phyloP scores from a whole-genome alignment of 2,797 vertebrate genomes.

The Rhabdomys pumilio region DNA sequence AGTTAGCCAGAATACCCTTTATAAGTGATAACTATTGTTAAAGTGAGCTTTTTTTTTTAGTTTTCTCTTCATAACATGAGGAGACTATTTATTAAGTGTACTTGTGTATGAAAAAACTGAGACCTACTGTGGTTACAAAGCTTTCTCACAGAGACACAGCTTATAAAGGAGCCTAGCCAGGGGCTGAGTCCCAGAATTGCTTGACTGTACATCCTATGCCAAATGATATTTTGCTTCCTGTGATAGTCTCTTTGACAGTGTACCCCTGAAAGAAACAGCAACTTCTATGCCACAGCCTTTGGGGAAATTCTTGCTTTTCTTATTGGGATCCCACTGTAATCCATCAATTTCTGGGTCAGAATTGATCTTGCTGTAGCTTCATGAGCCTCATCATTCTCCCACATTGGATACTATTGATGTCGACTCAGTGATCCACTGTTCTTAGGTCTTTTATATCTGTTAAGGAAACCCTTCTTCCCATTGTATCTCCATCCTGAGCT shows the following conservation, averaged over 20 bases:
- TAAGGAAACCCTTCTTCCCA: not conserved
- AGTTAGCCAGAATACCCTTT: not conserved
- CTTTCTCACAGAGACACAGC: not conserved
- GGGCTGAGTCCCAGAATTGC: not conserved
- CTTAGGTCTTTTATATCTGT: not conserved
- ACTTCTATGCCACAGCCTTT: not conserved
- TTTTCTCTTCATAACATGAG: conserved; percentile 1
- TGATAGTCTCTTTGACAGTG: not conserved
- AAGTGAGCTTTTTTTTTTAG: conserved; percentile 12
- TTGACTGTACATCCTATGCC: not conserved
- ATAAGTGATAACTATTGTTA: not conserved
- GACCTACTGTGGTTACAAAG: not conserved
- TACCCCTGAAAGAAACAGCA: not conserved
- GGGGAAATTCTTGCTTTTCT: conserved; percentile 4
- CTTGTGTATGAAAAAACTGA: not conserved
- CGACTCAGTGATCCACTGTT: not conserved
- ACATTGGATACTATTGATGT: not conserved
- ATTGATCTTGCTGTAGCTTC: not conserved
- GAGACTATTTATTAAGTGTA: conserved; percentile 6
- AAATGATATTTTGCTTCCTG: not conserved
- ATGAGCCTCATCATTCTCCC: not conserved
- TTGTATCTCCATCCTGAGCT: not conserved
- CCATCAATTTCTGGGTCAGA: conserved; percentile 4
- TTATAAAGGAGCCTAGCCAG: not conserved
- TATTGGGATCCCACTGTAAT: not conserved